Base-by-base conservation (phyloP, 2,113 vertebrate species). In the Calidris pygmaea region DNA sequence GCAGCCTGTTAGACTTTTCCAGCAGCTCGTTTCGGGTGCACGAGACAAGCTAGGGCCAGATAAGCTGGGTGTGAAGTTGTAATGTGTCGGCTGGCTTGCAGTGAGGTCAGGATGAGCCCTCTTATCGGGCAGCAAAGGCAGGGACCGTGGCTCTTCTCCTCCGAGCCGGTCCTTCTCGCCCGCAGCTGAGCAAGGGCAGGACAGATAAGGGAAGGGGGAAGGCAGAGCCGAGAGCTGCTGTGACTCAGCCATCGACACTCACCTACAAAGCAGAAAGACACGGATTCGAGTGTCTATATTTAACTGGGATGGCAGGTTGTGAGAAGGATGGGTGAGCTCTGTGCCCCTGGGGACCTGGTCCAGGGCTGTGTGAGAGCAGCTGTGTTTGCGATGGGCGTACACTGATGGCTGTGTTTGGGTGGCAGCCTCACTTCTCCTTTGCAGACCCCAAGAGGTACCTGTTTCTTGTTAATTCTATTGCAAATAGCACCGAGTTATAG, bases 31-130 rank as follows among this genome's bases (percentile, higher is more conserved):
- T 86, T 53, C 14, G 15, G 65, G 82, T 35, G 21, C 86, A 63
- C 3, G 3, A n/a, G 71, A 52, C 47, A 86, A 77, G 24, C 63
- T 17, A 2, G 0, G 4, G 79, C 48, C 71, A 58, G 82, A 85
- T 76, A 77, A 79, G 45, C 58, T 73, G 82, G 71, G 53, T 60
- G 62, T 76, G 83, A 66, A 18, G 50, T 84, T 5, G 4, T 14
- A 10, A 20, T 2, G 48, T 43, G 48, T 45, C 45, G 21, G 66
- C 70, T 55, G 77, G 77, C 35, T 86, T 52, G 10, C 0, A 1
- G n/a, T 9, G 48, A 10, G 14, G 1, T 47, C 0, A 0, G 32
- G 3, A 5, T 4, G 21, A 20, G 43, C 56, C 83, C 67, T 52
- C 15, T 8, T 76, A 70, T 34, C 83, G 68, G 9, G 5, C 58